phyloP scores from a whole-genome alignment of 1,140 invertebrate species.

The Sycophila sp. region DNA sequence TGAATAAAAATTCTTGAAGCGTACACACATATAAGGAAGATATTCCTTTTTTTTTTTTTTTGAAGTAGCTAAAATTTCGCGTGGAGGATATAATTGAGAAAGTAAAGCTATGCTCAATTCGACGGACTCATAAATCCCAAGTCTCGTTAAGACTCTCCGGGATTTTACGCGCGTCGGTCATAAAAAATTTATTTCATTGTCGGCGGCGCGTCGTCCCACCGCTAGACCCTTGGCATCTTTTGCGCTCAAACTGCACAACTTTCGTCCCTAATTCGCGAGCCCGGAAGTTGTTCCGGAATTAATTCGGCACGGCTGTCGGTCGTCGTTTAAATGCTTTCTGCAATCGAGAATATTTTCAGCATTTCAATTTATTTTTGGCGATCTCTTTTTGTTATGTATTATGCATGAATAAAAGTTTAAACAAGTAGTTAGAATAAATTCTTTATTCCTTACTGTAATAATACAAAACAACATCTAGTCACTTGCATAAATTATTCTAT shows the following conservation, averaged over 20 bases:
- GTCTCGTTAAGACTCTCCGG: neutral
- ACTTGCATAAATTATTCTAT: too few relatives aligned
- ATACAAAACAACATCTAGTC: too few relatives aligned
- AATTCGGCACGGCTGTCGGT: constrained; percentile 22
- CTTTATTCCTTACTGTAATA: too few relatives aligned
- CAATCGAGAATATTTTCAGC: too few relatives aligned
- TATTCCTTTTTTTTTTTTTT: too few relatives aligned
- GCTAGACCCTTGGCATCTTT: neutral
- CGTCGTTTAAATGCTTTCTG: neutral
- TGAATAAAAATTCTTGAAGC: too few relatives aligned
- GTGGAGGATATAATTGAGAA: neutral
- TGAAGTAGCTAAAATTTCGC: too few relatives aligned
- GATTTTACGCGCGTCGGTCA: neutral
- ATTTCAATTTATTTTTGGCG: too few relatives aligned
- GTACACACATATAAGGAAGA: too few relatives aligned
- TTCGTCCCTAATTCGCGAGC: constrained; percentile 43
- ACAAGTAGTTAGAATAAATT: too few relatives aligned
- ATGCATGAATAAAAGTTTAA: too few relatives aligned
- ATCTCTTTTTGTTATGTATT: too few relatives aligned
- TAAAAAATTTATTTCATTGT: constrained; percentile 20
- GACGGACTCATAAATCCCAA: constrained; percentile 3
- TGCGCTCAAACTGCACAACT: constrained; percentile 35
- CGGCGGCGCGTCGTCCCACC: neutral
- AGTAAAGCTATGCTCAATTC: constrained; percentile 11
- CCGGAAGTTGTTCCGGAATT: constrained; percentile 39